Evolutionary conservation across 2,888 invertebrate genomes (phyloP).

Genomic region (Coelopa pilipes): DNA sequence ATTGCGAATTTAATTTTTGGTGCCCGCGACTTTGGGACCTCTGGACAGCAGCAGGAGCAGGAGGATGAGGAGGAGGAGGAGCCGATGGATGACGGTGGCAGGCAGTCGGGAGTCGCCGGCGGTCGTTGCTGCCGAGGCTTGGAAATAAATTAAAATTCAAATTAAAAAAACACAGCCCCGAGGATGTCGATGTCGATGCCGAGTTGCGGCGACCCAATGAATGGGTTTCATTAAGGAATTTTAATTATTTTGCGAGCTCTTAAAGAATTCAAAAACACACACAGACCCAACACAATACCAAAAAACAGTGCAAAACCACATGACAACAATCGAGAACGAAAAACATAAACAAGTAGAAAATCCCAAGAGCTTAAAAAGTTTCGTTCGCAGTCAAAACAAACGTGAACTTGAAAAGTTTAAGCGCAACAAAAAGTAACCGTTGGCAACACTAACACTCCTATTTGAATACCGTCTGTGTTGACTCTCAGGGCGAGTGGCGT

Average conservation of each 20-base stretch:
- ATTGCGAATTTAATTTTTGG: constrained; percentile 20
- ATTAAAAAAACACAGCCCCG: constrained; percentile 7
- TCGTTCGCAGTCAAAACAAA: neutral
- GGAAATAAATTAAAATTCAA: constrained; percentile 18
- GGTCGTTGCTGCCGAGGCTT: neutral
- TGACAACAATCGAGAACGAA: neutral
- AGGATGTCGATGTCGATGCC: neutral
- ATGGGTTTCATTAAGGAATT: neutral
- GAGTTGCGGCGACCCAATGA: neutral
- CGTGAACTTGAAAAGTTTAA: too few species aligned
- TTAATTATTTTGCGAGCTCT: neutral
- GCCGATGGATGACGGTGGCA: neutral
- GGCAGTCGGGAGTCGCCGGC: neutral
- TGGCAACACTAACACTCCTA: constrained; percentile 2
- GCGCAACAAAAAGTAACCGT: too few species aligned
- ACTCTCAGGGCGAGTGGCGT: neutral
- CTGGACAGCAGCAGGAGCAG: neutral
- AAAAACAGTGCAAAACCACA: neutral
- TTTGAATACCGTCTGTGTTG: constrained; percentile 10
- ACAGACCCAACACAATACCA: neutral
- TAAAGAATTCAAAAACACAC: neutral
- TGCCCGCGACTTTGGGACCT: neutral
- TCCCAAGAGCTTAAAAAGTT: neutral
- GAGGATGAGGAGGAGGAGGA: neutral
- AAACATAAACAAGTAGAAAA: neutral